Conservation (phyloP, 2,888 invertebrate species). For the Xestia rhomboidea region DNA sequence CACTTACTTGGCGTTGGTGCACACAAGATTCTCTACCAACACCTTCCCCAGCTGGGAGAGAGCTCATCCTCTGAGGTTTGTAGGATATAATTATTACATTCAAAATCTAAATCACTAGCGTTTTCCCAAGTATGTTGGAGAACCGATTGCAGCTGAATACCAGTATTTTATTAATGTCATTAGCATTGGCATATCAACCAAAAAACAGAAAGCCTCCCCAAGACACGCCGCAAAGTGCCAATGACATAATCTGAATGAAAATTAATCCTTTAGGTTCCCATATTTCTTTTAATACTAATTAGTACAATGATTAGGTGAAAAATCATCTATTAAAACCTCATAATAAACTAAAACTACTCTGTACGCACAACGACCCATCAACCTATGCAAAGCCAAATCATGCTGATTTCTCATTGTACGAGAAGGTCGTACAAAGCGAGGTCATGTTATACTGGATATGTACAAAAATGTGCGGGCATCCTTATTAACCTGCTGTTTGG, state of each 20-base stretch:
- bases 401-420: too few species aligned
- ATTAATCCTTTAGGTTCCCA: neutral
- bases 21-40: slow-evolving; percentile 99
- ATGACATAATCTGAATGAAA: neutral
- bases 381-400: too few species aligned
- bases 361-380: too few species aligned
- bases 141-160: neutral
- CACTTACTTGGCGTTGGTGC: slow-evolving; percentile 98
- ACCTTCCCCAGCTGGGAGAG: slow-evolving; percentile 99
- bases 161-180: neutral
- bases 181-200: too few species aligned
- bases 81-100: neutral
- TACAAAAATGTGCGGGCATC: neutral
- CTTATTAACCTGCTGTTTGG: slow-evolving; percentile 8
- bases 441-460: too few species aligned
- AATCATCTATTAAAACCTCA: too few species aligned
- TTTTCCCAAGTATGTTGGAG: neutral
- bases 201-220: neutral
- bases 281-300: neutral
- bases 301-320: neutral
- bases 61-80: slow-evolving; percentile 98
- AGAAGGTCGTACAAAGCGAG: too few species aligned
- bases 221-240: neutral
- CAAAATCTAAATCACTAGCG: neutral
- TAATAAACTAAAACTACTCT: too few species aligned